Evolutionary conservation across 2,113 vertebrate genomes (phyloP).

Genomic region (Mesocricetus auratus): DNA sequence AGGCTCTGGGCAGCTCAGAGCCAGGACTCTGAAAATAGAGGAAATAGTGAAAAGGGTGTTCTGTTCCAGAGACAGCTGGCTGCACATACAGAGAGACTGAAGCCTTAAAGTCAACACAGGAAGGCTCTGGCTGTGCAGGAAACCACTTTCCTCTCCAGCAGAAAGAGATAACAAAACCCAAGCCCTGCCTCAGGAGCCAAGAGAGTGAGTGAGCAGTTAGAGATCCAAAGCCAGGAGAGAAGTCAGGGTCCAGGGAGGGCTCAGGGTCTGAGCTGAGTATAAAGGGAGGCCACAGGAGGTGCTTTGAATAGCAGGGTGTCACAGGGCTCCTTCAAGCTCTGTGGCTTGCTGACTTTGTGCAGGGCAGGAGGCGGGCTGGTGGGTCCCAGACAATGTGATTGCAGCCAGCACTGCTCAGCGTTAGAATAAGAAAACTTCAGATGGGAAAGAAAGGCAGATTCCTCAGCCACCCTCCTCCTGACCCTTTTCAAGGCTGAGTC

Average conservation of each 20-base stretch:
- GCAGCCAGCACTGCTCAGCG: neutral
- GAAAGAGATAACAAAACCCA: neutral
- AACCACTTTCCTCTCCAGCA: rapidly evolving
- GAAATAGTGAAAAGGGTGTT: neutral
- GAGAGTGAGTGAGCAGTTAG: neutral
- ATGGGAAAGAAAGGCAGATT: too few species aligned
- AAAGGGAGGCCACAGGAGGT: rapidly evolving
- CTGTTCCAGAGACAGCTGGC: slow-evolving; percentile 1
- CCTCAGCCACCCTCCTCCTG: neutral
- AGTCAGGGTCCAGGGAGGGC: neutral
- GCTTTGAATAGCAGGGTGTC: rapidly evolving
- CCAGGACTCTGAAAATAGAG: neutral
- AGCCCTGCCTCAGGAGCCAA: neutral
- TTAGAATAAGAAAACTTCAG: neutral
- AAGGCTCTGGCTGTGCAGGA: neutral
- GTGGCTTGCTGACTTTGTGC: too few species aligned
- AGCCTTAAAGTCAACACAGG: neutral
- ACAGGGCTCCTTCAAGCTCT: too few species aligned
- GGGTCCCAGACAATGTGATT: rapidly evolving
- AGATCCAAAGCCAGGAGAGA: neutral
- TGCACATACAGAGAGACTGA: neutral
- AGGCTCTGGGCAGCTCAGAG: neutral
- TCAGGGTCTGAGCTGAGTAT: neutral
- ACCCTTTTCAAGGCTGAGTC: neutral
- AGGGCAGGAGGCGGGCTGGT: neutral